phyloP scores from a whole-genome alignment of 2,113 vertebrate genomes.

The Amia ocellicauda region DNA sequence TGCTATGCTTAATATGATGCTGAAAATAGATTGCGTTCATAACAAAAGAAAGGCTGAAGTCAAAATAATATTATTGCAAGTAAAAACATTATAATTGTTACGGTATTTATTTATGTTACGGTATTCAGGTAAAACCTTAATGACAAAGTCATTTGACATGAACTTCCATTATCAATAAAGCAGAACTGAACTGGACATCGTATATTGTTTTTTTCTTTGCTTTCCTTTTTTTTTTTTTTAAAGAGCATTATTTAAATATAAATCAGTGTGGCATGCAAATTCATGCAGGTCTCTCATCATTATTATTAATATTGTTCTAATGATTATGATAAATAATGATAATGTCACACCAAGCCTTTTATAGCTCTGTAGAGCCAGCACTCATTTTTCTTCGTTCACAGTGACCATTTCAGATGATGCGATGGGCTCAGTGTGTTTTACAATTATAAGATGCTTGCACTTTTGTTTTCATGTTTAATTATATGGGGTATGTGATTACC shows the following conservation, averaged over 20 bases:
- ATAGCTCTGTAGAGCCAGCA: conserved; percentile 10
- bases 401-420: neutral
- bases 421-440: neutral
- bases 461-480: conserved; percentile 54
- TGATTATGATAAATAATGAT: conserved; percentile 27
- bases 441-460: conserved; percentile 7
- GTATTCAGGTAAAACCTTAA: no score
- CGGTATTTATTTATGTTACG: no score
- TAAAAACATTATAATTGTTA: no score
- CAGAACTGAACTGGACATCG: no score
- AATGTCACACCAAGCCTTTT: conserved; percentile 14
- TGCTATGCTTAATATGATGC: no score
- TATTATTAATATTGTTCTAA: conserved; percentile 16
- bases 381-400: neutral
- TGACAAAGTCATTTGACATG: no score
- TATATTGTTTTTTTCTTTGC: no score
- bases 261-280: conserved; percentile 16
- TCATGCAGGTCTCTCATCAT: neutral
- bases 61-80: no score
- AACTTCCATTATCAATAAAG: no score
- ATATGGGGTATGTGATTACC: conserved; percentile 54
- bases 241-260: neutral
- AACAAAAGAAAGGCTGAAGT: no score
- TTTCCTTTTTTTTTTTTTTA: no score
- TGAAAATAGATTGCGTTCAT: no score